Conservation (phyloP, 2,888 invertebrate species). For the Cremastinae sp. region DNA sequence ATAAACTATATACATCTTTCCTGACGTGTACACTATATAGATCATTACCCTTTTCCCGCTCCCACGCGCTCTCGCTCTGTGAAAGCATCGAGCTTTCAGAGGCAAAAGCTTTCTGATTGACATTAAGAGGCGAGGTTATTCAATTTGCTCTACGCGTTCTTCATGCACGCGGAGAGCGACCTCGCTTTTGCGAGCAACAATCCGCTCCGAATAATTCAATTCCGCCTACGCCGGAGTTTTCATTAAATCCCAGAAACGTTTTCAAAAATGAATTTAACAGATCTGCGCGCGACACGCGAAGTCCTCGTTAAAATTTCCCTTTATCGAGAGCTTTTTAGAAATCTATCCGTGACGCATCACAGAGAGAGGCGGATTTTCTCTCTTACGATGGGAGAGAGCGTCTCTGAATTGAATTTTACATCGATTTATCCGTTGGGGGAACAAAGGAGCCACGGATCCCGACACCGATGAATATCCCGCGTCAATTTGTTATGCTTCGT, state of each 20-base stretch:
- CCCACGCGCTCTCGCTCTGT: conserved; percentile 3
- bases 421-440: conserved; percentile 24
- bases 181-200: not conserved
- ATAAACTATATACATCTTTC: not conserved
- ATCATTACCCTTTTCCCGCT: too few relatives aligned
- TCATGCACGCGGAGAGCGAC: conserved; percentile 7
- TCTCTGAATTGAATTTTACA: conserved; percentile 12
- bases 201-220: not conserved
- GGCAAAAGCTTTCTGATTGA: conserved; percentile 55
- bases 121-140: conserved; percentile 52
- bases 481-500: conserved; percentile 20
- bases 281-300: too few relatives aligned
- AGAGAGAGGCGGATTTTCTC: not conserved
- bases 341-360: not conserved
- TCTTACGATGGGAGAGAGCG: conserved; percentile 16
- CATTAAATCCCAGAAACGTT: not conserved
- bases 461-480: conserved; percentile 20
- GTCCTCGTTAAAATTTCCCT: too few relatives aligned
- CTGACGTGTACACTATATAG: not conserved
- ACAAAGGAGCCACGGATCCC: conserved; percentile 36
- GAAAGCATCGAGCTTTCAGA: conserved; percentile 43
- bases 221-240: not conserved
- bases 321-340: too few relatives aligned
- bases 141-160: conserved; percentile 41
- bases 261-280: too few relatives aligned